Base-by-base conservation (phyloP, 2,113 vertebrate species). In the Setophaga coronata region DNA sequence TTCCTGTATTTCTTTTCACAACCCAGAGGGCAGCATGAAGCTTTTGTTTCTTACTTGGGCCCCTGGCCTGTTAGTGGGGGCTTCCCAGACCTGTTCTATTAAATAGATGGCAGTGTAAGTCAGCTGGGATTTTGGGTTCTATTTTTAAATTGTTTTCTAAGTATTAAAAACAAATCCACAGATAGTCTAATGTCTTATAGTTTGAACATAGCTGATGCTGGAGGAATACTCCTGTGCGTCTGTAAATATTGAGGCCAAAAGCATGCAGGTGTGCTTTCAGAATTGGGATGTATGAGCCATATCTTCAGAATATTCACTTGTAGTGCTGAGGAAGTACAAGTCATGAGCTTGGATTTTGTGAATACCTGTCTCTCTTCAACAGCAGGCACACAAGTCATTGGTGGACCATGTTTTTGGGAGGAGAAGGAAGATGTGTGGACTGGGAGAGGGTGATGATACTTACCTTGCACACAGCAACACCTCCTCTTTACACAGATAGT, bases 261-360 rank as follows among this genome's bases (percentile, higher is more conserved):
- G 10, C 6, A 0, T n/a, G 24, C 26, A 60, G 24, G 6, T 64
- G 8, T 85, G 33, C 31, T 91, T 87, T 65, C 36, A 73, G 54
- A 70, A 61, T 23, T 8, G 48, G 43, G 17, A 16, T 1, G 1
- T 23, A 10, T 0, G 0, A 81, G 31, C 25, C 3, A 0, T 33
- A 5, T 42, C 29, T 77, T 72, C 48, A 53, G 14, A 60, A 34
- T 45, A 40, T 54, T 66, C 43, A 7, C 7, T 29, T 82, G 4
- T 34, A 43, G 16, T 47, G 7, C 26, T 74, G 56, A 84, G 50
- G 36, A 61, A 38, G 14, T 34, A 5, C 15, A 29, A 67, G 33
- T 60, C 40, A 38, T 40, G 29, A 81, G 43, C 50, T 11, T 78
- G 73, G 18, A 28, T 77, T 87, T 51, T 73, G 33, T 33, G 9